Evolutionary conservation across 1,140 invertebrate genomes (phyloP), one percentile per base, ranked within the genome.

Genomic region (Neotoxoptera formosana): DNA sequence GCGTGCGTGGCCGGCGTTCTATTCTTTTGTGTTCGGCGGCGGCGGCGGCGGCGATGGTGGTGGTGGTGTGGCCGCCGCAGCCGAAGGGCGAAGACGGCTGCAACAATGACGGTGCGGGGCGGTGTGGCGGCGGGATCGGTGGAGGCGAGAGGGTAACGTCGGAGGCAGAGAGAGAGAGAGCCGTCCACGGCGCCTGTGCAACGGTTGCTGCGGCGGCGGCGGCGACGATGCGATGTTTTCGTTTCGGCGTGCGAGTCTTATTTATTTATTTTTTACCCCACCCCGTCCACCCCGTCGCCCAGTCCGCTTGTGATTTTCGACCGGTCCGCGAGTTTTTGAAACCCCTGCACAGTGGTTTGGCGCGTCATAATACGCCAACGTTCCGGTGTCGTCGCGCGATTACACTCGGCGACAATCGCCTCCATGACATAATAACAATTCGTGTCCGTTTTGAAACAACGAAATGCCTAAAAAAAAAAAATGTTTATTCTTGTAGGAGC

Each of bases 21-120:
- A n/a, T 76, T 51, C 76, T 92, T 83, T 83, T 83, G 67, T 83
- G 21, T 20, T 83, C 30, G 41, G 51, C 88, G 21, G 53, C 51
- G 48, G 34, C 51, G 34, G 36, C 56, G 25, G 89, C 1, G 41
- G 41, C 41, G 53, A 21, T 51, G 25, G 30, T 34, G 41, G 41
- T 4, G 53, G 34, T 51, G 25, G 30, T 34, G 23, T 4, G 34
- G 53, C 89, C 47, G 53, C 89, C 47, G 34, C 87, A 21, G 90
- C n/a, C 67, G 67, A 53, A 92, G 91, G 91, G 91, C 91, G 91
- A 92, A 92, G 60, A 81, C 91, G 45, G 67, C 91, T 51, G 91
- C 45, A 23, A 30, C 83, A 17, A 47, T 17, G 60, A n/a, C 17
- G 23, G 11, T 3, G 45, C 11, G n/a, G 53, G 34, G 34, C 1